Base-by-base conservation (phyloP, 2,113 vertebrate genomes). In the Nothocercus julius region DNA sequence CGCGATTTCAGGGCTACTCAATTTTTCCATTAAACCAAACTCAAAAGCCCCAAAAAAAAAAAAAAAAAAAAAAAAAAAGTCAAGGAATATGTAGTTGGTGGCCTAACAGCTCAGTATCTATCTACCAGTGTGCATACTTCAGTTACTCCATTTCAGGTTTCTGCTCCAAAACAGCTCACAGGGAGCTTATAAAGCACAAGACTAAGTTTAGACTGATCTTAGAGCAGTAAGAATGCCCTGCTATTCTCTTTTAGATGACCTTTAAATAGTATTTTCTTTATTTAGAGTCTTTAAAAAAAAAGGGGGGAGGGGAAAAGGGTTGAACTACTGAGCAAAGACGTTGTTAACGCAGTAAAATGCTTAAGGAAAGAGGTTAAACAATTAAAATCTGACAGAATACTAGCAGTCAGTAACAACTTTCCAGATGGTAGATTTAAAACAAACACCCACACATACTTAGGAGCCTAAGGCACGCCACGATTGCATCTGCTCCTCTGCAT, bases 171-270 rank as follows among this genome's bases (percentile, higher is more conserved):
- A 97, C 97, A 5, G 86, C 87, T 18, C 94, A 64, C 81, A 6
- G 98, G 98, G 49, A 99, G 89, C 61, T 98, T 4, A 5, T 95
- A 78, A 85, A 98, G 97, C 96, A 98, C 98, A 95, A 98, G 95
- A 79, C 98, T 98, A 93, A 98, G 97, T 88, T 98, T 98, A 68
- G 97, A 95, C 72, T 97, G 81, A 98, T 97, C 85, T 96, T 93
- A 9, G 98, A 89, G 68, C 98, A 95, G 9, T 98, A 97, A 56
- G 96, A n/a, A 87, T 98, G 97, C 44, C 98, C 97, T 83, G 59
- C 98, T 98, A 78, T 97, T 97, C 77, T 97, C 96, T 93, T 32
- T 96, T 95, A 96, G 42, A 97, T 97, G 54, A 97, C 97, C 66
- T 97, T 95, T 38, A 92, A 86, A 58, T 9, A 61, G 3, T 27